Evolutionary conservation across 1,140 invertebrate genomes (phyloP), one percentile per base, ranked within the genome.

Genomic region (Andrena cerasifolii): DNA sequence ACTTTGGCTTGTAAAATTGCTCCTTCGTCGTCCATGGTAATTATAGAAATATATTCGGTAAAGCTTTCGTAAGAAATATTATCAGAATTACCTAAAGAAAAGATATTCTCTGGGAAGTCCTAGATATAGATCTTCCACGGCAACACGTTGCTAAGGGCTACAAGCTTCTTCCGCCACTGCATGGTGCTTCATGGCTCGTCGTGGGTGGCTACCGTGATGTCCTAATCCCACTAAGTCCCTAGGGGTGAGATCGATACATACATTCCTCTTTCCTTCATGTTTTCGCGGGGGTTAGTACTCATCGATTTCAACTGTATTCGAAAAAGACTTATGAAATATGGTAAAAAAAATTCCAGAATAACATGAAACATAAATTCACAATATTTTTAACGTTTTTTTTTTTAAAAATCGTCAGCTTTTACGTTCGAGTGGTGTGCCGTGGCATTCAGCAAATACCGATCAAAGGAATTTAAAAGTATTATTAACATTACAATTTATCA

Each of bases 181-280:
- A 82, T 63, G 73, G 66, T 66, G 72, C 62, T 67, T 76, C 78
- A 68, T 76, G 56, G 54, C 43, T 80, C 77, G 77, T 84, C 81
- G 82, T 84, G 81, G 82, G 82, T 83, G 81, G 82, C 81, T 84
- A 66, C 82, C 73, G 82, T 80, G 82, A 85, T 76, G 82, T 85
- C 82, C 82, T 81, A 84, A 85, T 85, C 83, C 83, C 61, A 58
- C 82, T 79, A 79, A 83, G 78, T 89, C 78, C 83, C 86, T 84
- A 86, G 79, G 86, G 86, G 86, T 84, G 83, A 87, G 88, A 90
- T 90, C 89, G 89, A 90, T 90, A 89, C 82, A 75, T 84, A 76
- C 71, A 80, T 88, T 83, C 82, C 84, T 83, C 82, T 80, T 85
- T 79, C 62, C 56, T 67, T 71, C 3, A 78, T 83, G 73, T 87